Evolutionary conservation across 2,797 vertebrate genomes (phyloP), one percentile per base, ranked within the genome.

Genomic region (Uromys caudimaculatus): DNA sequence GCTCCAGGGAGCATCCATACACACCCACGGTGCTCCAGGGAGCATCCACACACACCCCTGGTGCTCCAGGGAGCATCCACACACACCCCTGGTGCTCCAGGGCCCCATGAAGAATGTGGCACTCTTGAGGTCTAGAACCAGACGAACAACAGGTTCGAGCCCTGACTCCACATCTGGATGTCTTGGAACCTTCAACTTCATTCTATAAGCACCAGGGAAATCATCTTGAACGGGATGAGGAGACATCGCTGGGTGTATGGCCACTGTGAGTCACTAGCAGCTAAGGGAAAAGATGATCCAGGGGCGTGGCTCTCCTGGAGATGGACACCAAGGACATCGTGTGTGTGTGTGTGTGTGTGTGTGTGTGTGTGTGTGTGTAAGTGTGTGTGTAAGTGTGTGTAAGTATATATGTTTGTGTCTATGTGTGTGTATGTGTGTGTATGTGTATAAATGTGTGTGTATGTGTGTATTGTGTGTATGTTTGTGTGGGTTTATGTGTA

Each of bases 221-320:
- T 27, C 1, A 6, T 17, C 10, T 56, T 19, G 8, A 62, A 69
- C 54, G 52, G n/a, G 24, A n/a, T 41, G 56, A 50, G 17, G 35
- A 9, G 9, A 79, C 73, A 27, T 41, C n/a, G 12, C 91, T 38
- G n/a, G 29, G 38, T 5, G 24, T 23, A 11, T 1, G 6, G 24
- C 8, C 47, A 32, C 88, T 5, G 9, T n/a, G 82, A 73, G 38
- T 89, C 47, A 24, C 21, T n/a, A n/a, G 14, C 3, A 27, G 29
- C n/a, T 3, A 0, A 23, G 7, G 14, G 32, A 24, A n/a, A 41
- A 1, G 35, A 11, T 50, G 35, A 6, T 12, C 12, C 5, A 12
- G 52, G 21, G 10, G 14, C 23, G 2, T 17, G n/a, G 3, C 14
- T 50, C 11, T 35, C 52, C 56, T 44, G 50, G 32, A 90, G 76